Evolutionary conservation across 2,113 vertebrate species (phyloP), one percentile per base, ranked within the genome.

Genomic region (Irena cyanogastra): DNA sequence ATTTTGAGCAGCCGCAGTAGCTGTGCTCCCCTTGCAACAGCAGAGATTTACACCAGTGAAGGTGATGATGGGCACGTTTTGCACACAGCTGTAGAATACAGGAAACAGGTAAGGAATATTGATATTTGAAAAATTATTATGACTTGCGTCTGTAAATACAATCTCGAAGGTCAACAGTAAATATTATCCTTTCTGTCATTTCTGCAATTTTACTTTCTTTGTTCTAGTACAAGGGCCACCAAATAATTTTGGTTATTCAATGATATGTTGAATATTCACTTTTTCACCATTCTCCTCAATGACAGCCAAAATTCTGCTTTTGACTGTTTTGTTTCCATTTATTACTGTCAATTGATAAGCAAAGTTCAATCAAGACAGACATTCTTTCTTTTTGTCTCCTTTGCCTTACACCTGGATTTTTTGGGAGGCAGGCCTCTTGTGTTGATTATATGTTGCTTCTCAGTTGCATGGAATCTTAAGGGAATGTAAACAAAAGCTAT

Each of bases 21-120:
- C 63, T 97, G 90, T 75, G 98, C 99, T 86, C 97, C 99, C 81
- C 97, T 99, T 17, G 98, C 98, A 16, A 97, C 98, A 26, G 97
- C 97, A 85, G 99, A 99, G 83, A 11, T 9, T 63, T 69, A 21
- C 17, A 45, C 5, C 1, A 35, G 20, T 0, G 98, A 98, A 39
- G 82, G 7, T 61, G 82, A 44, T 53, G n/a, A 70, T 31, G 49
- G 88, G 5, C n/a, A 69, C 13, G 45, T n/a, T 24, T 11, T 59
- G 13, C 45, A 33, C 81, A 57, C 59, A 28, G 87, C 87, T 30
- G 31, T 4, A 13, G 87, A 97, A n/a, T 42, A 61, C 30, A 70
- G n/a, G 33, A 94, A 90, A 31, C 79, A 96, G 97, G 98, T 98
- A 96, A 39, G 75, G 56, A 88, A 37, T 41, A 26, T 7, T 82